These are phyloP conservation scores for Bombus polaris DNA, from an alignment of 1,140 invertebrate species.

Conservation along the genomic window DNA sequence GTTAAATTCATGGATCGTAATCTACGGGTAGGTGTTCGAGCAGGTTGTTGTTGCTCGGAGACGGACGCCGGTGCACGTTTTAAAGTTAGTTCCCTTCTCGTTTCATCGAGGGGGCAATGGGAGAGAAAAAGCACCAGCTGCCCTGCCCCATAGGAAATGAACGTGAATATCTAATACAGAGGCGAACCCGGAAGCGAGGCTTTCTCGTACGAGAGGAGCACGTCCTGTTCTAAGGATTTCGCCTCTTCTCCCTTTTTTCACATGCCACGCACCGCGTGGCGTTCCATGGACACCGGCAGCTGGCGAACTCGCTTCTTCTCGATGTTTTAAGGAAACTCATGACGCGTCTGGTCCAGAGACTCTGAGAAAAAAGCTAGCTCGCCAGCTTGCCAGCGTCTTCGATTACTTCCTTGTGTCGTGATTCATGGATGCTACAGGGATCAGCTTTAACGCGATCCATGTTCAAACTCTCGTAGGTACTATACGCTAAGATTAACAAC, in stretches of 20 bases:
- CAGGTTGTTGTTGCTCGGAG: slow-evolving; percentile 37
- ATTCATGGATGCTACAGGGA: slow-evolving; percentile 7
- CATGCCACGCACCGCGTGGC: slow-evolving; percentile 51
- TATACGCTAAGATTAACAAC: not conserved
- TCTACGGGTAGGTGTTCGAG: slow-evolving; percentile 7
- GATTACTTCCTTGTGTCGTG: slow-evolving; percentile 56
- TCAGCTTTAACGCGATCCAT: slow-evolving; percentile 11
- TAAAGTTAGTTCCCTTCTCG: slow-evolving; percentile 51
- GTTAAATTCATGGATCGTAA: not conserved
- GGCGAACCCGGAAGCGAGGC: slow-evolving; percentile 77
- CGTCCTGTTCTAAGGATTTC: slow-evolving; percentile 79
- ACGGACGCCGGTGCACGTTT: slow-evolving; percentile 16
- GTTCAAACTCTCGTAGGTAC: not conserved
- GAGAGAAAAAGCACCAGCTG: slow-evolving; percentile 74
- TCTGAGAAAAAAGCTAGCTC: slow-evolving; percentile 61
- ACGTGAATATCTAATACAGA: slow-evolving; percentile 76
- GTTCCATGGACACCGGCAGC: slow-evolving; percentile 61
- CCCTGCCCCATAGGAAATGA: slow-evolving; percentile 69
- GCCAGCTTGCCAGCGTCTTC: slow-evolving; percentile 61
- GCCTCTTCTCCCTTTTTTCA: slow-evolving; percentile 65
- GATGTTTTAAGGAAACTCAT: slow-evolving; percentile 77
- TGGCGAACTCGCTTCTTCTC: slow-evolving; percentile 62
- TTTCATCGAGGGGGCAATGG: not conserved
- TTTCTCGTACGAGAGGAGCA: slow-evolving; percentile 68
- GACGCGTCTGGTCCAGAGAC: slow-evolving; percentile 42